phyloP scores from a whole-genome alignment of 1,140 invertebrate species.

The Aleiodes sp. region DNA sequence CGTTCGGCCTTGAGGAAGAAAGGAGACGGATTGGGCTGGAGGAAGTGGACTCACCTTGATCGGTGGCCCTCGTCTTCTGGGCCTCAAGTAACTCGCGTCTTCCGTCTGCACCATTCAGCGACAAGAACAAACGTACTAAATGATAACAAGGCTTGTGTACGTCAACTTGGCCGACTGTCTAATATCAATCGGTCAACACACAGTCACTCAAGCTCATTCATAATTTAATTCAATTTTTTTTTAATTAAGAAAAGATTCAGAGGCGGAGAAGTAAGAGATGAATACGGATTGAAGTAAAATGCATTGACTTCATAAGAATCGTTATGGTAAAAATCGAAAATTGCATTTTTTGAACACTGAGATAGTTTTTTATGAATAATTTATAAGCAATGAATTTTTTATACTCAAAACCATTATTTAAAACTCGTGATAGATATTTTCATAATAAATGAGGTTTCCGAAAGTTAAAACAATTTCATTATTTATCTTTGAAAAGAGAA shows the following conservation, averaged over 20 bases:
- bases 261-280: no score
- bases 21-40: conserved; percentile 17
- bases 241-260: neutral
- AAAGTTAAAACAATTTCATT: no score
- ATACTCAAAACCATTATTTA: no score
- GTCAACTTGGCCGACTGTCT: conserved; percentile 52
- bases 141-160: conserved; percentile 65
- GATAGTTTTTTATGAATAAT: no score
- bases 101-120: conserved; percentile 74
- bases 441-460: no score
- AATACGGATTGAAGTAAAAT: no score
- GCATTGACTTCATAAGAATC: neutral
- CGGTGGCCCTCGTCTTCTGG: conserved; percentile 59
- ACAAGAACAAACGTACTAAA: conserved; percentile 85
- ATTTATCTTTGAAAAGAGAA: no score
- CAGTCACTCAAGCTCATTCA: conserved; percentile 2
- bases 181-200: neutral
- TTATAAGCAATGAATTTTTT: no score
- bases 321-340: no score
- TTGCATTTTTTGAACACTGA: no score
- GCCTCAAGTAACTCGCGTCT: conserved; percentile 64
- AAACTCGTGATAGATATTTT: no score
- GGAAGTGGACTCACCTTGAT: conserved; percentile 49
- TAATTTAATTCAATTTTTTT: neutral
- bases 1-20: conserved; percentile 9